Percentiles rank a stretch among this genome's conserved stretches.
Conservation (phyloP, 2,113 vertebrate genomes). For the Rhinichthys klamathensis region DNA sequence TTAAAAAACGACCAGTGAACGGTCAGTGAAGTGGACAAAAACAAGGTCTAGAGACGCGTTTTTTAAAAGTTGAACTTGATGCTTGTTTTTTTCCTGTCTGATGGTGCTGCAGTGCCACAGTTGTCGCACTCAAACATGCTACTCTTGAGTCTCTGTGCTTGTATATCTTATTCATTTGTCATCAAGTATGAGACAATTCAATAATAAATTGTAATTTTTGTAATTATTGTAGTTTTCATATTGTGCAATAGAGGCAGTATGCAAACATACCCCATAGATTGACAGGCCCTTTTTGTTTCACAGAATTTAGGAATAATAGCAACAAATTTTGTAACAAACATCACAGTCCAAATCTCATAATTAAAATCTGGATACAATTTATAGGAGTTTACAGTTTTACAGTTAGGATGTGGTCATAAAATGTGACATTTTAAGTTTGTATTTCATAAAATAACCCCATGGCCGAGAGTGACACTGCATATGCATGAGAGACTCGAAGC, state of each 20-base stretch:
- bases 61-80: no score
- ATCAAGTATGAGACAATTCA: background rate
- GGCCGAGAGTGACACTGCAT: background rate
- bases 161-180: background rate
- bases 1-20: no score
- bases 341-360: background rate
- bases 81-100: background rate
- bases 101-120: background rate
- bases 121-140: background rate
- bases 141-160: background rate
- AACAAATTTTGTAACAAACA: background rate
- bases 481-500: slow-evolving; percentile 7
- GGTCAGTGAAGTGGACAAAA: no score
- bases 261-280: background rate
- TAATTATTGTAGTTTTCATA: background rate
- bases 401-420: slow-evolving; percentile 22
- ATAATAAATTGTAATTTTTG: background rate
- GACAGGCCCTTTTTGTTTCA: background rate
- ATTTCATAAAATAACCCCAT: background rate
- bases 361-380: background rate
- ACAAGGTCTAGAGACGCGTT: no score
- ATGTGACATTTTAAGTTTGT: slow-evolving; percentile 44
- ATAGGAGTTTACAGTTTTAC: background rate
- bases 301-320: background rate
- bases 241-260: slow-evolving; percentile 14